Evolutionary conservation across 2,797 vertebrate genomes (phyloP), one percentile per base, ranked within the genome.

Genomic region (Halcyon badia): DNA sequence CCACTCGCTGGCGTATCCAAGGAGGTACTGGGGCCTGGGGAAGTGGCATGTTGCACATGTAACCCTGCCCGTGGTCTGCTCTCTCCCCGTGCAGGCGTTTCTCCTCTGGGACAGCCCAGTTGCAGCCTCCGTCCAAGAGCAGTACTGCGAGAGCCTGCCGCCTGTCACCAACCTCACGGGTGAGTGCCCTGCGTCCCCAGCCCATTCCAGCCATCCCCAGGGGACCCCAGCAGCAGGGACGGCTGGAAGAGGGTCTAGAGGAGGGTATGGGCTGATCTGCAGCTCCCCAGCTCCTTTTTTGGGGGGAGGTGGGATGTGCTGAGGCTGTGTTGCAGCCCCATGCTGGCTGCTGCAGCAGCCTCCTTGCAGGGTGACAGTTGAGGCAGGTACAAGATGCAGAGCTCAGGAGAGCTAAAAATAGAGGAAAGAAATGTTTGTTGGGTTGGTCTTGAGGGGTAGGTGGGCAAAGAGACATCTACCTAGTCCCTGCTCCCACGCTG

Each of bases 121-220:
- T 14, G 94, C 97, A 3, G 97, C 97, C 88, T 98, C 98, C 28
- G 79, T 97, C 22, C 98, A 97, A 31, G 98, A 99, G 51, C 95
- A 99, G 97, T 98, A 97, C 64, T 99, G 99, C 9, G 98, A 99
- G 94, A 98, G 97, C 73, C 96, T 99, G 70, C 96, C 94, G 0
- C 97, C 98, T 7, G 90, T 89, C 37, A 98, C 96, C 93, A 99
- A 99, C 42, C 51, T 98, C 92, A 98, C 98, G 0, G 94, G 99
- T 99, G 98, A 98, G 99, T 98, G 49, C 18, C 25, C 51, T 24
- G n/a, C 0, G 0, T 18, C n/a, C 48, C 62, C 58, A 64, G 52
- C 51, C 16, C 41, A 3, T 28, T 9, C 4, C 1, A 5, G 9
- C 13, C 58, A 30, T 13, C 10, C 41, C 37, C 15, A 0, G 3